Evolutionary conservation across 1,140 invertebrate species (phyloP), one percentile per base, ranked within the genome.

Genomic region (Drosophila ogumai): DNA sequence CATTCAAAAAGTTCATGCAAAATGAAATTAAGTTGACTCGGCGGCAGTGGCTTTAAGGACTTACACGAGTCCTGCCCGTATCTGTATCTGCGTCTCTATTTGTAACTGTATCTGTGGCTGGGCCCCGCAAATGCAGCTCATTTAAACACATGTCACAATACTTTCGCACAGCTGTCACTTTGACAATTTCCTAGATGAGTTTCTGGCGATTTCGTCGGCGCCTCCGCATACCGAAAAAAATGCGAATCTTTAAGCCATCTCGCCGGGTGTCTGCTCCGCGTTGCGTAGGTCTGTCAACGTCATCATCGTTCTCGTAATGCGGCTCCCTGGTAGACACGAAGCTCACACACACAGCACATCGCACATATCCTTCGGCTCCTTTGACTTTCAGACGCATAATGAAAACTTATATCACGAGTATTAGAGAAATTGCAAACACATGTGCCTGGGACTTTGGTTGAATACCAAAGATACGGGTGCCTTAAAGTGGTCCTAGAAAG

Each of bases 141-240:
- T 90, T 90, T 90, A 90, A 90, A 90, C 85, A 90, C 81, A 90
- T 90, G 85, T 90, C 85, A 90, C 85, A 90, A 88, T 88, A 88
- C 85, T 90, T 90, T 85, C 74, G 74, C 78, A 84, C 85, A 88
- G 78, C 85, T 90, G 85, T 90, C 85, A 90, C 85, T 90, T 90
- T 90, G 85, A 84, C 85, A 90, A 90, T 90, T 90, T 90, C 90
- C 78, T 90, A 90, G 86, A 90, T 90, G 85, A 90, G 85, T 90
- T 90, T 84, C 78, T 68, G 84, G 66, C 78, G 81, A 75, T 74
- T 85, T 73, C 54, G 34, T 41, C 52, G 50, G 19, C 40, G 63
- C 63, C 60, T 58, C 38, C 54, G 41, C 38, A 64, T 28, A 28
- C 32, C 38, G 47, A 57, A 58, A 47, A 78, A 59, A 75, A 79